Percentiles rank a stretch among this genome's conserved stretches.
Conservation (phyloP, 2,888 invertebrate genomes). For the Calliphora vomitoria region DNA sequence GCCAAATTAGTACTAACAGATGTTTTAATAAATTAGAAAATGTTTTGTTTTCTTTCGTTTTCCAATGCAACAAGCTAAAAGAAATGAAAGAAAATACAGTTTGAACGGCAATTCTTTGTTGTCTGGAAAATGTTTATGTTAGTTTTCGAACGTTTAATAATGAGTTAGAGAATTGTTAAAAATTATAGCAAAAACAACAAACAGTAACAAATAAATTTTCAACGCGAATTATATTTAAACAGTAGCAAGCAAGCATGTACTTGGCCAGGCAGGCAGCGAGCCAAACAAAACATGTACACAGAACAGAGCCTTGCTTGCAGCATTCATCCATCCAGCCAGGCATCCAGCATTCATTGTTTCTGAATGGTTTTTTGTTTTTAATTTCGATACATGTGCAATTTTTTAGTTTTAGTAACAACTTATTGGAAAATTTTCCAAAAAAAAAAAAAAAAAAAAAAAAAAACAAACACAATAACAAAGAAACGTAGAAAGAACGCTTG, state of each 20-base stretch:
- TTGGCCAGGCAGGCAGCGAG: slow-evolving; percentile 30
- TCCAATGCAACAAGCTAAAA: background rate
- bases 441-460: slow-evolving; percentile 22
- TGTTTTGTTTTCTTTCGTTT: background rate
- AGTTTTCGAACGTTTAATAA: slow-evolving; percentile 52
- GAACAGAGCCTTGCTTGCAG: slow-evolving; percentile 33
- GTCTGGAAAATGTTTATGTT: slow-evolving; percentile 50
- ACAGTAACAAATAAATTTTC: slow-evolving; percentile 53
- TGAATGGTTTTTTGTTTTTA: slow-evolving; percentile 1
- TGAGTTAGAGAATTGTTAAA: slow-evolving; percentile 57
- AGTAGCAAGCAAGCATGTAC: slow-evolving; percentile 55
- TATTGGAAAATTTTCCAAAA: slow-evolving; percentile 7
- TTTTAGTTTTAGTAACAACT: slow-evolving; percentile 59
- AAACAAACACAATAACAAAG: slow-evolving; percentile 8
- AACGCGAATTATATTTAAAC: slow-evolving; percentile 55
- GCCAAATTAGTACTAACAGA: slow-evolving; percentile 43
- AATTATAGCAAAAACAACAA: slow-evolving; percentile 42
- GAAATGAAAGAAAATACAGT: background rate
- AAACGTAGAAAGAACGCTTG: slow-evolving; percentile 26
- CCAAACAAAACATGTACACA: background rate
- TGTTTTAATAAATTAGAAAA: slow-evolving; percentile 3
- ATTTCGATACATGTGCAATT: slow-evolving; percentile 22
- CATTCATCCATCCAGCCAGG: slow-evolving; percentile 11
- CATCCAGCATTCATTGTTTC: slow-evolving; percentile 37
- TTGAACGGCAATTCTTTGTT: background rate